Evolutionary conservation across 2,888 invertebrate species (phyloP), one percentile per base, ranked within the genome.

Genomic region (Polydesmus complanatus): DNA sequence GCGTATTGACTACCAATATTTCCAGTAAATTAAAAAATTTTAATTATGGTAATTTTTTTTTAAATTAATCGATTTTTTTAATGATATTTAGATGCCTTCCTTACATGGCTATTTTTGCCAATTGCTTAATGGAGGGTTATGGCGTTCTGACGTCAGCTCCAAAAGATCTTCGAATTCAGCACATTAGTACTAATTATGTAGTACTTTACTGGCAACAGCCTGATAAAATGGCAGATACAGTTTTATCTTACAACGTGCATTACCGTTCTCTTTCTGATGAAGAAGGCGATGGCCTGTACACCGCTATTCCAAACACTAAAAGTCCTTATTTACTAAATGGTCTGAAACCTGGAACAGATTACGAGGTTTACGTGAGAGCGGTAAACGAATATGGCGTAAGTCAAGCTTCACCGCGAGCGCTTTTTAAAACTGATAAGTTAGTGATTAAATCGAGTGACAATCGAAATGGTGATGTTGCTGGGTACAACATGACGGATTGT

Each of bases 61-160:
- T 51, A 51, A 5, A 51, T 8, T 22, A 51, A 8, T 51, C n/a
- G 51, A 19, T 55, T 27, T 26, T 8, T 55, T 55, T 26, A 3
- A 8, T 11, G 27, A 55, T 54, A 23, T 69, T 47, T 68, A 83
- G 84, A 70, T 89, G 89, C 71, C 78, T 90, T 62, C 83, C 86
- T 62, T 87, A 84, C 74, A 88, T 89, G 85, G 79, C 80, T 3
- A 83, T 85, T 51, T 88, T 87, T 75, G 83, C 84, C 51, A 88
- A 84, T 76, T 89, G 89, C 71, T 78, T 89, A 23, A 80, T 89
- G 65, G 86, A 88, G 75, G 88, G 88, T 19, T 89, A 89, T 73
- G 88, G 88, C 0, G 88, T 88, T 0, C 77, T 89, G 1, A 85
- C 89, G 0, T 83, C 85, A 27, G 78, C 84, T 0, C 89, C 89